Conservation (phyloP, 2,888 invertebrate genomes). For the Drosophila colorata region DNA sequence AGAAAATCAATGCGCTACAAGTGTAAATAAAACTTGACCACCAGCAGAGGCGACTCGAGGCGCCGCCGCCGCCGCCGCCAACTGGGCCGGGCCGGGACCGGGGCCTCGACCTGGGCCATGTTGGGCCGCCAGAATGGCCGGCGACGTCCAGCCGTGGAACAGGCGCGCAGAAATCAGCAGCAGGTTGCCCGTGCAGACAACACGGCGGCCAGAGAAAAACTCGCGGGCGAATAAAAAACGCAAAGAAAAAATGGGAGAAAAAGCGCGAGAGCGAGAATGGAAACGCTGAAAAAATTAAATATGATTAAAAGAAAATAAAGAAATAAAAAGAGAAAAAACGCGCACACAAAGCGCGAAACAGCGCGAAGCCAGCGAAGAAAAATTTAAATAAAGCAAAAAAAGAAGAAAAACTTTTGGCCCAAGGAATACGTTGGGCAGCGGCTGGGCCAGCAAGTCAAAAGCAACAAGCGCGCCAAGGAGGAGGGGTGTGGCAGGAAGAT, state of each 20-base stretch:
- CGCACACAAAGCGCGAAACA: slow-evolving; percentile 31
- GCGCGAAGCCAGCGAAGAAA: slow-evolving; percentile 35
- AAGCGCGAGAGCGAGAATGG: slow-evolving; percentile 61
- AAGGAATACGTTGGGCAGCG: slow-evolving; percentile 59
- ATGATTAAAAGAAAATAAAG: slow-evolving; percentile 79
- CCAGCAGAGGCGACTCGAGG: slow-evolving; percentile 35
- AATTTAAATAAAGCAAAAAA: slow-evolving; percentile 65
- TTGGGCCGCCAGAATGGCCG: slow-evolving; percentile 60
- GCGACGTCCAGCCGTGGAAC: slow-evolving; percentile 72
- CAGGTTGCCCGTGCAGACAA: slow-evolving; percentile 34
- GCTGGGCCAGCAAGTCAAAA: slow-evolving; percentile 49
- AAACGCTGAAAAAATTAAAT: slow-evolving; percentile 75
- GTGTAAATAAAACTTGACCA: slow-evolving; percentile 79
- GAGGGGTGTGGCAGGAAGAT: background rate
- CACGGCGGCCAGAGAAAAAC: slow-evolving; percentile 48
- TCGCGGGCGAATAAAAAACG: slow-evolving; percentile 31
- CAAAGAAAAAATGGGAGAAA: slow-evolving; percentile 39
- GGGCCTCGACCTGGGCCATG: background rate
- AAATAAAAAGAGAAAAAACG: slow-evolving; percentile 22
- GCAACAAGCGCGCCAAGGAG: slow-evolving; percentile 66
- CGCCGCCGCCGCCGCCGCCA: slow-evolving; percentile 7
- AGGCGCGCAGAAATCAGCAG: slow-evolving; percentile 72
- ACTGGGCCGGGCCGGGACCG: background rate
- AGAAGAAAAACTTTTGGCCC: slow-evolving; percentile 30
- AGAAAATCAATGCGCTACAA: slow-evolving; percentile 77